Conservation (phyloP, 2,888 invertebrate species). For the Tribolium freemani region DNA sequence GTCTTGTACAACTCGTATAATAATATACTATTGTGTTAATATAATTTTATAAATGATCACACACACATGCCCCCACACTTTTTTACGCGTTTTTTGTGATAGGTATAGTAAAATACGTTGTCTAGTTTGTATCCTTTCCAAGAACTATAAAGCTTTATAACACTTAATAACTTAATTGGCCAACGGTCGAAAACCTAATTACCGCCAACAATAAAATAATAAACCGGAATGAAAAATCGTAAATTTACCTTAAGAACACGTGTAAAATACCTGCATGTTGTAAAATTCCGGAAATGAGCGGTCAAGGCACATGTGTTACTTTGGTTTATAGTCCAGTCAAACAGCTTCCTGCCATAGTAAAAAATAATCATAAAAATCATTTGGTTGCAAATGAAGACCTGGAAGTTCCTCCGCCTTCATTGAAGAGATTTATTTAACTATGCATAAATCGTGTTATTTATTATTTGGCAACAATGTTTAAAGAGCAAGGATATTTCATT, state of each 20-base stretch:
- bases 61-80: background rate
- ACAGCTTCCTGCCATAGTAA: slow-evolving; percentile 14
- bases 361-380: background rate
- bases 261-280: slow-evolving; percentile 37
- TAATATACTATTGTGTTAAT: no score
- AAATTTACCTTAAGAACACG: slow-evolving; percentile 39
- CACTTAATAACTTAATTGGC: slow-evolving; percentile 42
- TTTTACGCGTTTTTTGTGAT: slow-evolving; percentile 9
- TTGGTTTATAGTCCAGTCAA: slow-evolving; percentile 18
- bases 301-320: slow-evolving; percentile 29
- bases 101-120: slow-evolving; percentile 6
- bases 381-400: background rate
- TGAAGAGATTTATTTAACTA: no score
- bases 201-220: slow-evolving; percentile 41
- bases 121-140: slow-evolving; percentile 26
- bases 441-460: no score
- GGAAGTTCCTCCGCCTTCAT: no score
- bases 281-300: slow-evolving; percentile 44
- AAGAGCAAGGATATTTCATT: no score
- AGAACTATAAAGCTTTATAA: slow-evolving; percentile 37
- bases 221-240: slow-evolving; percentile 44
- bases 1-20: no score
- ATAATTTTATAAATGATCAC: background rate
- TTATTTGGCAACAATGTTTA: no score
- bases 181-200: slow-evolving; percentile 39